These are phyloP conservation scores for Patella vulgata DNA, from an alignment of 1,140 invertebrate species.

Conservation along the genomic window DNA sequence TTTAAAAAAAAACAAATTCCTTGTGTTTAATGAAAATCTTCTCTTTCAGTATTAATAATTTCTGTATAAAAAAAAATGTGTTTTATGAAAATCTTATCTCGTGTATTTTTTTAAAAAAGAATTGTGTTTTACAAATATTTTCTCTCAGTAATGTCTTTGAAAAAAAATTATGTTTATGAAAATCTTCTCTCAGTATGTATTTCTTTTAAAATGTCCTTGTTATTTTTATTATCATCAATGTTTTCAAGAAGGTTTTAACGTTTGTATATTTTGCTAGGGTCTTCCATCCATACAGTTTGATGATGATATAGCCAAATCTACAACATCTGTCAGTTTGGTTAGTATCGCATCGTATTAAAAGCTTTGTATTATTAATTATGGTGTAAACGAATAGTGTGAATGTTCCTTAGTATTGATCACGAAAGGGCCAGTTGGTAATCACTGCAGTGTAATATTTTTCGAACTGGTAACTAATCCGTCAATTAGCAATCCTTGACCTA, in stretches of 20 bases:
- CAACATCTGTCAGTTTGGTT: constrained; percentile 54
- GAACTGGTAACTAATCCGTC: no score
- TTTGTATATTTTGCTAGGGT: constrained; percentile 50
- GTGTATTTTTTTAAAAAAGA: no score
- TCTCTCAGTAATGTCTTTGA: no score
- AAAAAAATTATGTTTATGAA: no score
- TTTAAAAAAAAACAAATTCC: neutral
- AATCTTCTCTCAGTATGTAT: no score
- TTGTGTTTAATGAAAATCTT: neutral
- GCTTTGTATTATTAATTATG: neutral
- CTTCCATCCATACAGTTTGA: constrained; percentile 47
- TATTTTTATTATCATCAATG: no score
- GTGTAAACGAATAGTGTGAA: neutral
- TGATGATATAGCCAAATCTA: constrained; percentile 25
- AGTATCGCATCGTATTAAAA: constrained; percentile 15
- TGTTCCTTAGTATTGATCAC: neutral
- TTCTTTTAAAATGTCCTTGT: no score
- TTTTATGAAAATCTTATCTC: neutral
- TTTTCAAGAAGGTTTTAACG: no score
- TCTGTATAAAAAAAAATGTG: neutral
- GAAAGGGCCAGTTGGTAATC: neutral
- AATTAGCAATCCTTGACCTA: no score
- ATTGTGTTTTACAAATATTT: no score
- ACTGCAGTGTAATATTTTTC: neutral
- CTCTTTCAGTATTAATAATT: neutral